Percentiles rank a stretch among this genome's conserved stretches.
These are phyloP conservation scores for Delia radicum DNA, from an alignment of 1,140 invertebrate species.

Conservation along the genomic window DNA sequence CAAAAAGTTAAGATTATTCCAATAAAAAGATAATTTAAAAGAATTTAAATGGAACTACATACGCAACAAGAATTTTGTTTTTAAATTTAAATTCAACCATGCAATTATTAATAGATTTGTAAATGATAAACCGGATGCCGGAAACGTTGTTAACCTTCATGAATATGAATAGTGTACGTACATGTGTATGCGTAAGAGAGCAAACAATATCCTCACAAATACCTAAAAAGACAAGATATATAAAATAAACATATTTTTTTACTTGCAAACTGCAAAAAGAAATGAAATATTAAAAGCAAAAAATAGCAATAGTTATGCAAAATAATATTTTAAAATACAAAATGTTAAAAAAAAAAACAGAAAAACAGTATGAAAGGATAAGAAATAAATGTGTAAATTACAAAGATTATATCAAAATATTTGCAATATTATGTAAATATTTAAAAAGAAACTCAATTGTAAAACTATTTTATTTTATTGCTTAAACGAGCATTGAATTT, in stretches of 20 bases:
- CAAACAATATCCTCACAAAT: too few species aligned
- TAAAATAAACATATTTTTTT: neutral
- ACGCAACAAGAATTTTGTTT: too few species aligned
- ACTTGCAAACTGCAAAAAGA: neutral
- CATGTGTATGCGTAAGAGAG: neutral
- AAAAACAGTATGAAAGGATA: too few species aligned
- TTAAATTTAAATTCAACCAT: neutral
- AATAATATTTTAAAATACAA: too few species aligned
- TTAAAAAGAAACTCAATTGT: too few species aligned
- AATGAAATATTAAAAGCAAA: neutral
- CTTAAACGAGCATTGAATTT: too few species aligned
- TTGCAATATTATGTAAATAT: too few species aligned
- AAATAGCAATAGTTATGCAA: too few species aligned
- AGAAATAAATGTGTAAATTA: too few species aligned
- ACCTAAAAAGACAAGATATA: neutral
- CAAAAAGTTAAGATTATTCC: neutral
- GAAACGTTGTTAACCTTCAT: neutral
- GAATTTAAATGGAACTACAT: neutral
- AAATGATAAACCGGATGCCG: neutral
- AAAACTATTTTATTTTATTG: too few species aligned
- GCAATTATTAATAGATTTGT: neutral
- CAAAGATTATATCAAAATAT: too few species aligned
- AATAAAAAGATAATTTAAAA: neutral
- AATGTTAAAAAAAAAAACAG: neutral
- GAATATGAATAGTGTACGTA: conserved; percentile 4